Evolutionary conservation across 2,888 invertebrate species (phyloP).

Genomic region (Coelopa pilipes): DNA sequence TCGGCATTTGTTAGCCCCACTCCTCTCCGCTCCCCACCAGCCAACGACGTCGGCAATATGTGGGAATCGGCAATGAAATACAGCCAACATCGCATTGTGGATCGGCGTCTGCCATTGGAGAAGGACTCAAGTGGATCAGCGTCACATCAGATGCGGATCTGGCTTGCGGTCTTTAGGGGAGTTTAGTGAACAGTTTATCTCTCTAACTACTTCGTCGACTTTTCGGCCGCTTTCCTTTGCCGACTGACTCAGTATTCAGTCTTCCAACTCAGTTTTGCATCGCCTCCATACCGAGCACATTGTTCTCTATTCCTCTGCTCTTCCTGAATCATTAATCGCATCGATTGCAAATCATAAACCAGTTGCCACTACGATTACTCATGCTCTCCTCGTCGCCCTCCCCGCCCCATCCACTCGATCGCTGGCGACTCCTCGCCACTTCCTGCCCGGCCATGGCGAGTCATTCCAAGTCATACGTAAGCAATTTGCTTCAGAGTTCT

Average conservation of each 20-base stretch:
- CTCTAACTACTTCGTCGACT: no score
- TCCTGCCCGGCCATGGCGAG: background rate
- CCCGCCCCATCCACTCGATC: background rate
- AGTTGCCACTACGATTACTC: background rate
- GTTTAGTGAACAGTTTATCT: no score
- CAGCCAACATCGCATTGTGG: background rate
- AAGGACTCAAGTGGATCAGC: background rate
- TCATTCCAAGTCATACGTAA: slow-evolving; percentile 24
- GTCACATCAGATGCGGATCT: background rate
- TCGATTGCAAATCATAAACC: no score
- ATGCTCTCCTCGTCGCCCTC: background rate
- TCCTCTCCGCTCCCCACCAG: background rate
- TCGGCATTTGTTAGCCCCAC: background rate
- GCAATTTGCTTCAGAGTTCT: slow-evolving; percentile 25
- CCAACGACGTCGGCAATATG: background rate
- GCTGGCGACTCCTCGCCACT: background rate
- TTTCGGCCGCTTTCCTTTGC: no score
- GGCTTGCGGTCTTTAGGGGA: no score
- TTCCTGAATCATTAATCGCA: no score
- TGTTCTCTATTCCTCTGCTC: no score
- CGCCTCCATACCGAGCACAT: no score
- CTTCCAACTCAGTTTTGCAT: no score
- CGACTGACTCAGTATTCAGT: no score
- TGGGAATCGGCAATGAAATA: slow-evolving; percentile 12
- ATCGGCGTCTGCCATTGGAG: background rate